Conservation (phyloP, 2,888 invertebrate species). For the Hipparchia semele region DNA sequence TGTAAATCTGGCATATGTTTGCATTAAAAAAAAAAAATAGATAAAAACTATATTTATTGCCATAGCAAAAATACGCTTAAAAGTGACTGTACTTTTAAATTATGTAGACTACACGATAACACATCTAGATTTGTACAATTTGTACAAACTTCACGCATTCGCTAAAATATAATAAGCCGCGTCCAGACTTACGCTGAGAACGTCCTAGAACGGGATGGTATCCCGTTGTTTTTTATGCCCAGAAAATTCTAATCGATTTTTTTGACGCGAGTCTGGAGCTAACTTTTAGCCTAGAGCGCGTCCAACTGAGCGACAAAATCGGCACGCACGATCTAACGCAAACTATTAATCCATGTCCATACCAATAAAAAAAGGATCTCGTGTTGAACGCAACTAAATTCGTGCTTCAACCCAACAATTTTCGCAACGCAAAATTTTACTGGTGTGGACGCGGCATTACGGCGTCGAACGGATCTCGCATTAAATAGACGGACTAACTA, state of each 20-base stretch:
- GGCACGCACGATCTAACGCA: background rate
- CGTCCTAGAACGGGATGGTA: too few species aligned
- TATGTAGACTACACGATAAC: conserved; percentile 74
- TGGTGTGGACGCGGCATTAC: conserved; percentile 40
- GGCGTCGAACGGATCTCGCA: conserved; percentile 57
- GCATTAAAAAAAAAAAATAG: conserved; percentile 57
- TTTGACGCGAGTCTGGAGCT: too few species aligned
- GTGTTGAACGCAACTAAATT: background rate
- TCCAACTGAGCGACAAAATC: background rate
- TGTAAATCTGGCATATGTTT: conserved; percentile 75
- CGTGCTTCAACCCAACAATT: too few species aligned
- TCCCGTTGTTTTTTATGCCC: background rate
- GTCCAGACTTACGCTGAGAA: background rate
- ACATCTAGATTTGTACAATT: conserved; percentile 76
- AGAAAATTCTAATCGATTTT: too few species aligned
- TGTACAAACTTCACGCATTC: conserved; percentile 72
- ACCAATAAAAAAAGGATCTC: background rate
- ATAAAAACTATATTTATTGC: conserved; percentile 69
- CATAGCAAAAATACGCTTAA: conserved; percentile 68
- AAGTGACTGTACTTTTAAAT: conserved; percentile 71
- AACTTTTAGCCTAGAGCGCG: background rate
- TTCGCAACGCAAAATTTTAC: conserved; percentile 35
- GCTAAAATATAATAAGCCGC: conserved; percentile 54
- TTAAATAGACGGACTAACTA: conserved; percentile 55
- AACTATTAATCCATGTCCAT: background rate